Conservation (phyloP, 2,797 vertebrate genomes). For the Mormyrops attenuatus region DNA sequence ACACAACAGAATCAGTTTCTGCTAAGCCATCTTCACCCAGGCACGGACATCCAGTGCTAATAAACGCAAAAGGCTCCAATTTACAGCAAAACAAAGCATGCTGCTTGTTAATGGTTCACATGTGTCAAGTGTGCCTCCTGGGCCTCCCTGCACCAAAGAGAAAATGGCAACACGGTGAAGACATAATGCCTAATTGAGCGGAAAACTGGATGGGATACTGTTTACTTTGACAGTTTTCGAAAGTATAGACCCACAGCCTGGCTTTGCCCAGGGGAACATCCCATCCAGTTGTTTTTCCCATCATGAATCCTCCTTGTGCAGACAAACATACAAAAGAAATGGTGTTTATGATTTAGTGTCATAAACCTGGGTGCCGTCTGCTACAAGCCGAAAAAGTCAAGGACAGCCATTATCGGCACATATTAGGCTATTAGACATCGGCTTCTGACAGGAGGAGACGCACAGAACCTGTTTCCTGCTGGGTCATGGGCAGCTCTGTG, state of each 20-base stretch:
- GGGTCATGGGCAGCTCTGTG: slow-evolving; percentile 24
- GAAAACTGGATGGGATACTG: slow-evolving; percentile 18
- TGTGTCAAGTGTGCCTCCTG: background rate
- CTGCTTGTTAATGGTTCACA: slow-evolving; percentile 15
- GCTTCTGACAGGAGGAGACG: slow-evolving; percentile 14
- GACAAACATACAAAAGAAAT: background rate
- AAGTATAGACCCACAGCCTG: background rate
- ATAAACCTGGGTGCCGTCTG: slow-evolving; percentile 8
- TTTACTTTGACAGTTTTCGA: slow-evolving; percentile 22
- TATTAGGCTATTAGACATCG: background rate
- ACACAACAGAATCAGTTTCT: background rate
- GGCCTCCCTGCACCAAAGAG: background rate
- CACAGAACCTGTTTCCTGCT: slow-evolving; percentile 32
- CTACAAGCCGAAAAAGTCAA: background rate
- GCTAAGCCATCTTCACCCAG: background rate
- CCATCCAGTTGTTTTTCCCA: slow-evolving; percentile 22
- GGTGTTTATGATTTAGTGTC: slow-evolving; percentile 12
- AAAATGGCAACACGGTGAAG: background rate
- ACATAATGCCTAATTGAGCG: slow-evolving; percentile 5
- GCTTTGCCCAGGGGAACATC: background rate
- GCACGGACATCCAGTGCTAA: background rate
- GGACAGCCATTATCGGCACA: slow-evolving; percentile 4
- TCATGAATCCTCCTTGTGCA: background rate
- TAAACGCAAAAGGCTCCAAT: background rate
- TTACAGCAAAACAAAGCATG: background rate